A percentile compares a stretch with the other conserved stretches of the same genome.
These are phyloP conservation scores for Axis porcinus DNA, from an alignment of 2,113 vertebrate species.

Conservation along the genomic window DNA sequence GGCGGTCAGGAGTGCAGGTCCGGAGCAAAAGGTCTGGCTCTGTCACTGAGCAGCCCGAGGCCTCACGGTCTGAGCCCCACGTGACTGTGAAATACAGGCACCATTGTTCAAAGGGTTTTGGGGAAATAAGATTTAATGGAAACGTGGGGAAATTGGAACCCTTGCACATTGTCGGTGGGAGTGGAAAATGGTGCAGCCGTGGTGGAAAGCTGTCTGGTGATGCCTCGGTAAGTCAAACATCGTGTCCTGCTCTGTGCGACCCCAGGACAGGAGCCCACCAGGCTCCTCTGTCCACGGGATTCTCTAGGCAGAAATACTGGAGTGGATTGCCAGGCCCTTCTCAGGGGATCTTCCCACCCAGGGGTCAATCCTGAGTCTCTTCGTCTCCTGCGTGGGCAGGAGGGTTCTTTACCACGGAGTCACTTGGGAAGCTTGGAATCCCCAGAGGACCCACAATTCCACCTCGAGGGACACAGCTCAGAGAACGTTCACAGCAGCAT, in stretches of 20 bases:
- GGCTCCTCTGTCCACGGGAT: neutral
- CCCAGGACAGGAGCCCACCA: neutral
- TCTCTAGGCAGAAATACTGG: neutral
- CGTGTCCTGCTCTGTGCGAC: neutral
- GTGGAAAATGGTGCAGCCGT: rapidly evolving
- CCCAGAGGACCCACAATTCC: neutral
- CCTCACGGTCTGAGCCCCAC: neutral
- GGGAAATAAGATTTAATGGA: neutral
- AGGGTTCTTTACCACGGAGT: neutral
- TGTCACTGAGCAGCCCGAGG: neutral
- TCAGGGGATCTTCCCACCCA: neutral
- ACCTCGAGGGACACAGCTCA: neutral
- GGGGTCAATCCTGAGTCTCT: neutral
- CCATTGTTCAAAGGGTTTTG: neutral
- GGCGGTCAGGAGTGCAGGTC: neutral
- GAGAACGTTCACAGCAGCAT: neutral
- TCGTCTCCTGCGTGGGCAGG: neutral
- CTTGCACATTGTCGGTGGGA: neutral
- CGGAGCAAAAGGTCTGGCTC: neutral
- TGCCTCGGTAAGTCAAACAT: rapidly evolving
- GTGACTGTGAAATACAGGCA: neutral
- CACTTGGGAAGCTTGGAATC: neutral
- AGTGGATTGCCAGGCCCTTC: neutral
- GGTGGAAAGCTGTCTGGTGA: neutral
- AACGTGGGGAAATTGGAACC: neutral